Evolutionary conservation across 1,140 invertebrate genomes (phyloP), one percentile per base, ranked within the genome.

Genomic region (Drosophila navojoa): DNA sequence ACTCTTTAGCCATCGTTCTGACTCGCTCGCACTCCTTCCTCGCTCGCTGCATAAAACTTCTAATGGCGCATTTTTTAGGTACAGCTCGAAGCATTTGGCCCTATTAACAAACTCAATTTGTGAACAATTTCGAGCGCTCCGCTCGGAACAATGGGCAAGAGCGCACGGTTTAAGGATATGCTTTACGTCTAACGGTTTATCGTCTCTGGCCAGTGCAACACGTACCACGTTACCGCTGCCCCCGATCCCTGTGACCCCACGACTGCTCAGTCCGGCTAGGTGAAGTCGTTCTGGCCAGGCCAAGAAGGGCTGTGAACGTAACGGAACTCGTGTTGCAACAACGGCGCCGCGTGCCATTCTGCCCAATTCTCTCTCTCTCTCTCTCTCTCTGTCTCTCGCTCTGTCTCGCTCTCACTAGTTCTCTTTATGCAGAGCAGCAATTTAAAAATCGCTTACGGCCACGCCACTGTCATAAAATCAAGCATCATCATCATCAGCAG

Each of bases 41-140:
- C 29, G 27, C 35, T 45, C 25, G 3, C 57, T 59, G 40, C 40
- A 29, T 45, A 67, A 72, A 73, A 78, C 54, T 73, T 78, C 72
- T 73, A 78, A 73, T 77, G 68, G 69, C 54, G 61, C 49, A 78
- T 54, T 79, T 80, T 66, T 75, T 62, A 50, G 59, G 29, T 40
- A 57, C 27, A 63, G 60, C 60, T 71, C 52, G 44, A 63, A 55
- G 68, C 68, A 63, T 63, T 71, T 42, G 61, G 59, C 59, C 66
- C 79, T 80, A 82, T 82, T 82, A 82, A 82, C 79, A 82, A 82
- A 82, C 79, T 82, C 76, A 79, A 82, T 82, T 82, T 78, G 71
- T 60, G 62, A 67, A 59, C 79, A 72, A 81, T 81, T 81, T 81
- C 55, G 45, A 49, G 45, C 44, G 52, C 45, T 15, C 42, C 10